phyloP scores from a whole-genome alignment of 2,797 vertebrate genomes.

The Enteromius radiatus region DNA sequence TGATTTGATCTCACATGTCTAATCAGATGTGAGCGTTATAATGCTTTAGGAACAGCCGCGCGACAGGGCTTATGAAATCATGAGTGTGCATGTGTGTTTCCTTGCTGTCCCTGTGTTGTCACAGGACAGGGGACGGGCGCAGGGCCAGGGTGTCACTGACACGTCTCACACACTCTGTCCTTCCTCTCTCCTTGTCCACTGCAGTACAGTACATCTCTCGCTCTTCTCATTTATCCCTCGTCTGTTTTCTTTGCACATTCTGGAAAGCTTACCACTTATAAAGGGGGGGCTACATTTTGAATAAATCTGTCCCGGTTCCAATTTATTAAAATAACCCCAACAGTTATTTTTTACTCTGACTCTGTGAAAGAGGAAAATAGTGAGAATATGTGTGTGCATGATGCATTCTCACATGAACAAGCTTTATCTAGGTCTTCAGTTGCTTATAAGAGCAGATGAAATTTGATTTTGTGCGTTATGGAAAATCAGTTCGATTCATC shows the following conservation, averaged over 20 bases:
- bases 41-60: slow-evolving; percentile 14
- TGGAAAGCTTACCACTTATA: background rate
- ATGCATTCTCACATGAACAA: background rate
- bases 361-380: background rate
- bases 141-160: slow-evolving; percentile 49
- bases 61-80: slow-evolving; percentile 19
- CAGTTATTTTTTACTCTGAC: background rate
- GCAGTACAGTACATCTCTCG: slow-evolving; percentile 21
- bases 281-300: background rate
- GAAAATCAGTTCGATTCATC: slow-evolving; percentile 14
- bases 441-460: slow-evolving; percentile 9
- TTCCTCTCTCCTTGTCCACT: slow-evolving; percentile 30
- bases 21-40: slow-evolving; percentile 24
- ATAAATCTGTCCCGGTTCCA: background rate
- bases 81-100: slow-evolving; percentile 35
- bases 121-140: slow-evolving; percentile 17
- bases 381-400: background rate
- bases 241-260: slow-evolving; percentile 6
- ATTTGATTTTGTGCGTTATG: slow-evolving; percentile 4
- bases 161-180: slow-evolving; percentile 47
- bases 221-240: slow-evolving; percentile 8
- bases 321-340: background rate
- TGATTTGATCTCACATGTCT: background rate
- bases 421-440: slow-evolving; percentile 7
- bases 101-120: slow-evolving; percentile 35